These are phyloP conservation scores for Drosophila auraria DNA, from an alignment of 1,140 invertebrate genomes.

Conservation along the genomic window DNA sequence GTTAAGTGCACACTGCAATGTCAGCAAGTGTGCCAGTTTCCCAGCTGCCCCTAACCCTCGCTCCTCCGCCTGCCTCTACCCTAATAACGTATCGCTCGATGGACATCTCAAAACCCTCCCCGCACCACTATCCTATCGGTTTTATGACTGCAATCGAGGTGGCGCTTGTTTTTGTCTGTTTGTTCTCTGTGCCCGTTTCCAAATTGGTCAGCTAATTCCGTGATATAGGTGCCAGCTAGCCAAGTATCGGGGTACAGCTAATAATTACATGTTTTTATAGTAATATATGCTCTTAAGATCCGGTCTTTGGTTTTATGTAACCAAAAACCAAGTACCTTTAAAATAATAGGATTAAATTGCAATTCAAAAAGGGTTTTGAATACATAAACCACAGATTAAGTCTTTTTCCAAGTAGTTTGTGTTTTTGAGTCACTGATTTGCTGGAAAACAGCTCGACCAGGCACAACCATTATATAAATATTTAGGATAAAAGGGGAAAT, in stretches of 20 bases:
- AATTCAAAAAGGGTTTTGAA: not conserved
- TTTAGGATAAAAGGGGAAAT: not conserved
- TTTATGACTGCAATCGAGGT: constrained; percentile 44
- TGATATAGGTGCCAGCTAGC: not conserved
- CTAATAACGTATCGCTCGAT: constrained; percentile 23
- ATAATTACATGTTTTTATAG: constrained; percentile 1
- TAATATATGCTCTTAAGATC: not conserved
- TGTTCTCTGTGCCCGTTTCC: constrained; percentile 29
- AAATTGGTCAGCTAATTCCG: constrained; percentile 33
- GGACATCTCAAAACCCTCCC: constrained; percentile 43
- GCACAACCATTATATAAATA: not conserved
- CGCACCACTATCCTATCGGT: constrained; percentile 2
- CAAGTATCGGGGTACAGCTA: constrained; percentile 5
- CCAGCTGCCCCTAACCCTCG: constrained; percentile 26
- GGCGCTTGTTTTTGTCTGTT: constrained; percentile 46
- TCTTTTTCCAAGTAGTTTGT: not conserved
- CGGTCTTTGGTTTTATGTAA: not conserved
- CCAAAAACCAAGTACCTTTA: not conserved
- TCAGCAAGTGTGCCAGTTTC: constrained; percentile 50
- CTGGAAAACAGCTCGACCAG: not conserved
- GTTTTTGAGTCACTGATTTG: not conserved
- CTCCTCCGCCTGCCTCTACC: constrained; percentile 9
- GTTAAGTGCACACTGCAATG: constrained; percentile 44
- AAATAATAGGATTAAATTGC: too few relatives aligned
- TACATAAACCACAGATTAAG: not conserved